Percentiles rank a stretch among this genome's conserved stretches.
Evolutionary conservation across 1,140 invertebrate species (phyloP).

Genomic region (Acromyrmex echinatior): DNA sequence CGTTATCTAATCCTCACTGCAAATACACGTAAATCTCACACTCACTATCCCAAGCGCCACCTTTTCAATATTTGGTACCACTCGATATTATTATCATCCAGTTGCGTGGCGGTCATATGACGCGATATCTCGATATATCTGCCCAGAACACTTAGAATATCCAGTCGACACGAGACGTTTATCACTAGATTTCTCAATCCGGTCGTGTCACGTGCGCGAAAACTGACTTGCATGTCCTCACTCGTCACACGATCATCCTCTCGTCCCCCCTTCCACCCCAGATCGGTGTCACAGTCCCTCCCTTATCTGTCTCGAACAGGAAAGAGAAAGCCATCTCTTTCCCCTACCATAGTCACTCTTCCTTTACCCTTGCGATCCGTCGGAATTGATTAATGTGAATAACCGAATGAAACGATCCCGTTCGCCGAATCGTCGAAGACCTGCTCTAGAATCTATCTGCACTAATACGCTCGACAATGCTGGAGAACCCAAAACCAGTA

Average conservation of each 20-base stretch:
- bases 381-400: constrained; percentile 18
- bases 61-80: constrained; percentile 19
- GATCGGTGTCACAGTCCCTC: constrained; percentile 50
- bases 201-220: constrained; percentile 75
- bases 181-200: constrained; percentile 42
- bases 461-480: neutral
- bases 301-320: constrained; percentile 29
- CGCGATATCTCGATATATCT: constrained; percentile 33
- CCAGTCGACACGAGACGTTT: constrained; percentile 15
- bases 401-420: neutral
- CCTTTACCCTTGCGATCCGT: constrained; percentile 33
- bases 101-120: constrained; percentile 21
- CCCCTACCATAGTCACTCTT: constrained; percentile 52
- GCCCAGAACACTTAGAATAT: constrained; percentile 4
- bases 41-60: constrained; percentile 17
- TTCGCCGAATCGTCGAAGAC: neutral
- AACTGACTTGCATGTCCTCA: constrained; percentile 69
- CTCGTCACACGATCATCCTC: constrained; percentile 50
- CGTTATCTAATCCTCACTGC: constrained; percentile 48
- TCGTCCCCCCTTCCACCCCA: constrained; percentile 59
- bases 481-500: neutral
- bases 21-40: constrained; percentile 41
- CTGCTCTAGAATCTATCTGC: neutral
- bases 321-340: constrained; percentile 46
- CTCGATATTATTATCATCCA: constrained; percentile 42